Evolutionary conservation across 1,140 invertebrate species (phyloP), one percentile per base, ranked within the genome.

Genomic region (Drosophila oshimai): DNA sequence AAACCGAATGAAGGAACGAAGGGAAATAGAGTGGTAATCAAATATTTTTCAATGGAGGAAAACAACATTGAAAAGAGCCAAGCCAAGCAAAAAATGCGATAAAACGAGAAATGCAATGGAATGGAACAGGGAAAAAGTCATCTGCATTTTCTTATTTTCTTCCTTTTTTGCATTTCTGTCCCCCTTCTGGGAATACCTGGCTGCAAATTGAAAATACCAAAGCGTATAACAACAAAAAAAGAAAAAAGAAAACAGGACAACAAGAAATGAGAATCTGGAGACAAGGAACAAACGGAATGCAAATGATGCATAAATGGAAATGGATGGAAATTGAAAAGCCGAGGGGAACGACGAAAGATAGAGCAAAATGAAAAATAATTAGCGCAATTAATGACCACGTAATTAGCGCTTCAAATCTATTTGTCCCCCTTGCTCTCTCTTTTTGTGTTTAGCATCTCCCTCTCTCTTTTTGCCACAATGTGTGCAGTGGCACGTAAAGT

Each of bases 381-480:
- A 89, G 84, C 84, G 84, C 84, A 86, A 89, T 89, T 89, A 89
- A 89, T 89, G 86, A 77, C 69, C 86, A 86, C 80, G 73, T 89
- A 89, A 89, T 89, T 89, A 89, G 86, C 79, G 86, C 79, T 80
- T 83, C 69, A 68, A 81, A 71, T 87, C 81, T 70, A 62, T 31
- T 39, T 26, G 7, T 28, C 36, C 34, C 15, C 13, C 22, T 7
- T 6, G 2, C 13, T 18, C 9, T 15, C 12, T 1, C 29, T 3
- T 47, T 33, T 13, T 22, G n/a, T 13, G 41, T 13, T 31, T n/a
- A 15, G 10, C 13, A 51, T 33, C 28, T 13, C 12, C 12, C 53
- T 22, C 1, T 47, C 50, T 17, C 33, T 12, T 17, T 29, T 29
- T 42, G 41, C 44, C 74, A 74, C 74, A 84, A 84, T 84, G 70